Base-by-base conservation (phyloP, 2,888 invertebrate species). In the Acleris laterana region DNA sequence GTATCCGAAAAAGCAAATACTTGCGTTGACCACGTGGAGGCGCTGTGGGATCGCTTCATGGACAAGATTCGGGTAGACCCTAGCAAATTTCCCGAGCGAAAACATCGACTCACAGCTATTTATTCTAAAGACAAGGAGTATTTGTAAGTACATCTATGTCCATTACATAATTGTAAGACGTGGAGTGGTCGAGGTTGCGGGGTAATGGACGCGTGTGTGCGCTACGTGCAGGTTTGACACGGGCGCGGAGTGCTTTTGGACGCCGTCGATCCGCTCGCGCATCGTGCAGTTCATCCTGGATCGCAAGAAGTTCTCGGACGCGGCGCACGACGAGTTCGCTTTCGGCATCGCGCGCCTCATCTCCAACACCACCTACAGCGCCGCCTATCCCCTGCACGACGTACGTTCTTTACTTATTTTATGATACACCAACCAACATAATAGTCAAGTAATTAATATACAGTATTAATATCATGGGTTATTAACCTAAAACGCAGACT, bases 221-320 rank as follows among this genome's bases (percentile, higher is more conserved):
- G n/a, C 13, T 46, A 17, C 17, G 2, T 17, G 46, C 81, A 97
- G 97, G 85, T 98, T 98, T 86, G 97, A 98, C 84, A 95, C 97
- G 49, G 90, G 95, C 59, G 94, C 96, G 42, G 95, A 96, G 9
- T 95, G 96, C 74, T 98, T 98, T 87, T 98, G 99, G 90, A 96
- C 96, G 50, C 95, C 97, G 4, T 95, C 97, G 2, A 96, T 97
- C 51, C 95, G 97, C 68, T 97, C 97, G 13, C 94, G 98, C 69
- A 97, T 99, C 70, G 97, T 98, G 0, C 97, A 98, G 85, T 98
- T 98, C 84, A 98, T 99, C 75, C 90, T 99, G 75, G 97, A 98
- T 82, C 94, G 98, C 69, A 97, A 97, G 88, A 94, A 95, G 78
- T 98, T 97, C 87, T 95, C 95, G 0, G 93, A 94, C 19, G 90